Base-by-base conservation (phyloP, 2,113 vertebrate genomes). In the Gasterosteus nipponicus region DNA sequence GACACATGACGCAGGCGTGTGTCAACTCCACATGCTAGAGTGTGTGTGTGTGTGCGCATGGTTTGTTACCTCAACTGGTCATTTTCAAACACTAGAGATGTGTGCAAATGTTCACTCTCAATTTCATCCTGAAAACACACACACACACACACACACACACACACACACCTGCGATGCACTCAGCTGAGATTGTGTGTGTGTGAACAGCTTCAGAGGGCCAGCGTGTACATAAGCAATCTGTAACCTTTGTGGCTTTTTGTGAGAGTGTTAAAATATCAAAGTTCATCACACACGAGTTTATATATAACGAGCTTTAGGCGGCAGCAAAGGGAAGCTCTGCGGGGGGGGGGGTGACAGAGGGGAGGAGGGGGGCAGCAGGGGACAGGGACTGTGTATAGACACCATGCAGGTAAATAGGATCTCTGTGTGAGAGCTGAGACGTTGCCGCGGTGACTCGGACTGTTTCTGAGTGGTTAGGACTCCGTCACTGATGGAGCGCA, bases 331-430 rank as follows among this genome's bases (percentile, higher is more conserved):
- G 81, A 75, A 78, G 75, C 80, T 77, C 73, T 72, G 73, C 60
- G 26, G 77, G 22, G 22, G 22, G 22, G 22, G 22, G 22, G 22
- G 22, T 26, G 22, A 26, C 22, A 1, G 22, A 26, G 22, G 22
- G 22, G 22, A 26, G 22, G 22, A 1, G 22, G 22, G 22, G 22
- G 22, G 22, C 22, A 26, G 22, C 69, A 10, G 64, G 39, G 78
- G 51, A 89, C 90, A 91, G 88, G 87, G 90, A 92, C 86, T 92
- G 89, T 92, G 85, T 35, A 87, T 91, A 89, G 39, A 26, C 66
- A 77, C 60, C 78, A 66, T 86, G 83, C 86, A 78, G 85, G 88
- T 87, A 26, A 26, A 26, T 26, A 26, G 22, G 22, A 1, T 26
- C 22, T 26, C 22, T 26, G 22, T 26, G 22, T 26, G 22, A 81